Conservation (phyloP, 2,797 vertebrate genomes). For the Sebastiscus albofasciatus region DNA sequence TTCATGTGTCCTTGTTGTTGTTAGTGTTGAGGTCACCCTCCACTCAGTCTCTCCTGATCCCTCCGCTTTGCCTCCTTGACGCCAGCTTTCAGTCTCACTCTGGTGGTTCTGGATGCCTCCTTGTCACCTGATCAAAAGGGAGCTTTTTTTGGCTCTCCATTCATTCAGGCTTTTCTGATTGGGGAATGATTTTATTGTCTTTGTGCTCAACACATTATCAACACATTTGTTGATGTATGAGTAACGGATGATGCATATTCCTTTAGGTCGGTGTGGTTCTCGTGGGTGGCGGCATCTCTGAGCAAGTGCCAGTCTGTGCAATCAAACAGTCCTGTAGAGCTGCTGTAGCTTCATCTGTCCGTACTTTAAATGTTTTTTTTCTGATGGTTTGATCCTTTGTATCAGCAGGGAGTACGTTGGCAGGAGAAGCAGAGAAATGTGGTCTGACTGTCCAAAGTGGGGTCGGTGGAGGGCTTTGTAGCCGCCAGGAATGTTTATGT, state of each 20-base stretch:
- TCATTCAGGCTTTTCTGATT: not conserved
- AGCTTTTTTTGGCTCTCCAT: not conserved
- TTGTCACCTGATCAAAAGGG: not conserved
- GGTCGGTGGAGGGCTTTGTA: not conserved
- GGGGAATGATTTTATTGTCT: not conserved
- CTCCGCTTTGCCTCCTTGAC: not conserved
- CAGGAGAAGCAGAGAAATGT: not conserved
- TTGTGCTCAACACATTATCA: not conserved
- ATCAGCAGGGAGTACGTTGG: not conserved
- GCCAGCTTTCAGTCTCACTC: not conserved
- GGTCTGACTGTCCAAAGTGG: not conserved
- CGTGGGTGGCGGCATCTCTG: not conserved
- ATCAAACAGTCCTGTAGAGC: not conserved
- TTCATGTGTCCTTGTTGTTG: not conserved
- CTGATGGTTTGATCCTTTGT: not conserved
- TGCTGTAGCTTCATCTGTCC: not conserved
- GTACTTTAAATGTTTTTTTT: not conserved
- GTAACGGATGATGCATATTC: not conserved
- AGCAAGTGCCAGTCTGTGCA: not conserved
- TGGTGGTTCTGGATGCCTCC: not conserved
- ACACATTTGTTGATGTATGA: not conserved
- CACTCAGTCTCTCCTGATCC: not conserved
- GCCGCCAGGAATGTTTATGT: not conserved
- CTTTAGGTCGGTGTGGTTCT: not conserved
- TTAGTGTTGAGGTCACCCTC: not conserved